phyloP scores from a whole-genome alignment of 2,888 invertebrate species.

The Lacanobia wlatinum region DNA sequence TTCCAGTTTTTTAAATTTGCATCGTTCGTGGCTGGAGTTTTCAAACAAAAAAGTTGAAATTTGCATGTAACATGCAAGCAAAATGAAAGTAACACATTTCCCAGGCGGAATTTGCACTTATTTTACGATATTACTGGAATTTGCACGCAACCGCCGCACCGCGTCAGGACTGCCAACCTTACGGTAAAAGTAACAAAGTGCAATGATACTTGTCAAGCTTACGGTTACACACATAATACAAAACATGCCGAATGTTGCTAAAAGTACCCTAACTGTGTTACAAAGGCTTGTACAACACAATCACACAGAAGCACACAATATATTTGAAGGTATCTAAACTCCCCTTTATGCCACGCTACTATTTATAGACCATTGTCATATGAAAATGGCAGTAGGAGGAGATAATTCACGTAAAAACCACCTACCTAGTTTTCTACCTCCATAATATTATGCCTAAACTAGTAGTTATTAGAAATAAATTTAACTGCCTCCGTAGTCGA shows the following conservation, averaged over 20 bases:
- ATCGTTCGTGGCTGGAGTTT: slow-evolving; percentile 25
- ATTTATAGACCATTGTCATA: slow-evolving; percentile 31
- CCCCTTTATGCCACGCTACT: slow-evolving; percentile 12
- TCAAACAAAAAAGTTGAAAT: slow-evolving; percentile 44
- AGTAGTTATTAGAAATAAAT: too few species aligned
- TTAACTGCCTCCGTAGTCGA: too few species aligned
- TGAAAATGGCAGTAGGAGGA: slow-evolving; percentile 38
- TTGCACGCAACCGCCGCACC: slow-evolving; percentile 41
- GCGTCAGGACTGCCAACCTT: slow-evolving; percentile 30
- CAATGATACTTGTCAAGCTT: slow-evolving; percentile 42
- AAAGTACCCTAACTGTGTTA: slow-evolving; percentile 1
- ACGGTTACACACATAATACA: slow-evolving; percentile 10
- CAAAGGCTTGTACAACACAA: slow-evolving; percentile 9
- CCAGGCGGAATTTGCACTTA: slow-evolving; percentile 46
- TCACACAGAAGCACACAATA: too few species aligned
- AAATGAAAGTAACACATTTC: slow-evolving; percentile 62
- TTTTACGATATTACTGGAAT: slow-evolving; percentile 52
- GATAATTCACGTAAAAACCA: slow-evolving; percentile 20
- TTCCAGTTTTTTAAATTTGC: slow-evolving; percentile 26
- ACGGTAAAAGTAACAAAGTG: slow-evolving; percentile 34
- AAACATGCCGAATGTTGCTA: slow-evolving; percentile 31
- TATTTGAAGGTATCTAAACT: slow-evolving; percentile 18
- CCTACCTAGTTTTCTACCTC: not conserved
- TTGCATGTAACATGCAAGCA: slow-evolving; percentile 60
- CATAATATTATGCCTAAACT: not conserved